Evolutionary conservation across 2,888 invertebrate genomes (phyloP).

Genomic region (Phlogophora meticulosa): DNA sequence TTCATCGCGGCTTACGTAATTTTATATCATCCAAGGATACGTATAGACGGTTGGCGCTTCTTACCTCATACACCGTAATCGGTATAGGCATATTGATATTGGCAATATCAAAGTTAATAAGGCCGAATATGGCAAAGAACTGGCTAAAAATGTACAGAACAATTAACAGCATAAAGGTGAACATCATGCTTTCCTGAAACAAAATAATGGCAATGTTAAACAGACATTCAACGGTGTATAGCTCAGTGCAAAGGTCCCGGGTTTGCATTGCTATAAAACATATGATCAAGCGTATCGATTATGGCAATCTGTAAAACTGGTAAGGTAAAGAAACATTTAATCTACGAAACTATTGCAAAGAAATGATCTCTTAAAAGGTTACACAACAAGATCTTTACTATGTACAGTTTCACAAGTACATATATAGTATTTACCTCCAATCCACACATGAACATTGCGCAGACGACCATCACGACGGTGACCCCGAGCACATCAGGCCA

Average conservation of each 20-base stretch:
- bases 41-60: constrained; percentile 12
- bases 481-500: constrained; percentile 93
- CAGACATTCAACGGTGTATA: not conserved
- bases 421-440: constrained; percentile 87
- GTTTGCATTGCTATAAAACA: constrained; percentile 1
- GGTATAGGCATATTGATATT: constrained; percentile 87
- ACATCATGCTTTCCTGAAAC: constrained; percentile 89
- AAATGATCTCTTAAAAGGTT: constrained; percentile 21
- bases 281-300: constrained; percentile 22
- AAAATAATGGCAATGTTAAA: constrained; percentile 7
- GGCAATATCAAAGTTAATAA: constrained; percentile 86
- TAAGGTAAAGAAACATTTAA: constrained; percentile 3
- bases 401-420: not conserved
- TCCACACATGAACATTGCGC: constrained; percentile 92
- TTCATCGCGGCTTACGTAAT: not conserved
- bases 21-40: not conserved
- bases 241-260: not conserved
- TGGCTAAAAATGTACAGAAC: constrained; percentile 87
- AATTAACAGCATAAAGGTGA: constrained; percentile 84
- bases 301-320: constrained; percentile 14
- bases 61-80: constrained; percentile 86
- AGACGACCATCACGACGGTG: constrained; percentile 91
- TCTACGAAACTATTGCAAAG: constrained; percentile 20
- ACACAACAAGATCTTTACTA: not conserved
- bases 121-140: constrained; percentile 87